Percentiles rank a stretch among this genome's conserved stretches.
phyloP scores from a whole-genome alignment of 1,140 invertebrate species.

The Drosophila pruinosa region DNA sequence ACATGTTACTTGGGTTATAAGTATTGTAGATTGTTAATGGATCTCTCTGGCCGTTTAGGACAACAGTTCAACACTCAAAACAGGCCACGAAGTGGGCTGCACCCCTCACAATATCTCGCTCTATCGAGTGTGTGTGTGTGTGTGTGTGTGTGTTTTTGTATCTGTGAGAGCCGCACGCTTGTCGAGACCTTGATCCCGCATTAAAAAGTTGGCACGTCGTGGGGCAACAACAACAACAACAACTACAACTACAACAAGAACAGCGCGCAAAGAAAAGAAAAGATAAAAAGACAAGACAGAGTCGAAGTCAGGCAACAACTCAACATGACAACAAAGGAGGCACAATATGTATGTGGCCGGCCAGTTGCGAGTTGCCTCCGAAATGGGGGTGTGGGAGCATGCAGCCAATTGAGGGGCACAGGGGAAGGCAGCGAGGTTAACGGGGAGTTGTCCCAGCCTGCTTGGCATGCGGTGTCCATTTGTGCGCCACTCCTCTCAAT shows the following conservation, averaged over 20 bases:
- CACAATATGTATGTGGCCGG: slow-evolving; percentile 60
- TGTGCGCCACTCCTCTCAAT: slow-evolving; percentile 65
- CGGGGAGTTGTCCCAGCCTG: slow-evolving; percentile 13
- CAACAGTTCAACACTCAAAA: slow-evolving; percentile 24
- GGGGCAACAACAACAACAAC: slow-evolving; percentile 38
- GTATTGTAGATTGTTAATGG: slow-evolving; percentile 42
- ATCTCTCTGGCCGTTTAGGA: slow-evolving; percentile 28
- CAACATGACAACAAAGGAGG: slow-evolving; percentile 54
- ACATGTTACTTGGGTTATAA: slow-evolving; percentile 11
- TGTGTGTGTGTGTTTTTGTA: slow-evolving; percentile 18
- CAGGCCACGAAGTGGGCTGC: slow-evolving; percentile 23
- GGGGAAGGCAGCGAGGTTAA: background rate
- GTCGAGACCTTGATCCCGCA: slow-evolving; percentile 77
- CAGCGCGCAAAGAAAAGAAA: slow-evolving; percentile 28
- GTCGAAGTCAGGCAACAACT: slow-evolving; percentile 2
- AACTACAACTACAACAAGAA: slow-evolving; percentile 20
- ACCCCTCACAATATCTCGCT: slow-evolving; percentile 1
- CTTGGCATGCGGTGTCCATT: slow-evolving; percentile 62
- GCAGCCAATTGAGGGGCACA: background rate
- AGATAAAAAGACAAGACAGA: slow-evolving; percentile 32
- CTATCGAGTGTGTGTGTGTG: slow-evolving; percentile 6
- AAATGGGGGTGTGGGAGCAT: slow-evolving; percentile 21
- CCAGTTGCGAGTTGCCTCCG: slow-evolving; percentile 3
- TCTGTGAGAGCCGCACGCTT: slow-evolving; percentile 35
- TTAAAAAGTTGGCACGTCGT: slow-evolving; percentile 76